Percentiles rank a stretch among this genome's conserved stretches.
phyloP scores from a whole-genome alignment of 2,113 vertebrate species.

The Pimephales promelas region DNA sequence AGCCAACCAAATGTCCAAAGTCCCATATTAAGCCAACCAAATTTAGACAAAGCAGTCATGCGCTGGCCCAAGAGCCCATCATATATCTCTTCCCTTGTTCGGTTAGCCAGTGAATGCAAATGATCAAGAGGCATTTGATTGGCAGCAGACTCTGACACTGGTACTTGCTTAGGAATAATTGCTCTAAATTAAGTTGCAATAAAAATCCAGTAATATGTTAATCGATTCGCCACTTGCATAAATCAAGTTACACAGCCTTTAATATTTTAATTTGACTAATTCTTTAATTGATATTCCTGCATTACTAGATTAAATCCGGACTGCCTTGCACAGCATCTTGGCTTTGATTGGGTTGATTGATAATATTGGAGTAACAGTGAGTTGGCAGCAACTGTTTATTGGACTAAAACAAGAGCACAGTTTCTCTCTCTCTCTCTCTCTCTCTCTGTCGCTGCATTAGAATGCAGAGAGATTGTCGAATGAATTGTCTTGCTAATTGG shows the following conservation, averaged over 20 bases:
- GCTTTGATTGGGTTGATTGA: constrained; percentile 42
- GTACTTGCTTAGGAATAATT: constrained; percentile 39
- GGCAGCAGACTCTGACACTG: constrained; percentile 7
- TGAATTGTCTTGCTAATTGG: constrained; percentile 47
- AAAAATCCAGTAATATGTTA: constrained; percentile 32
- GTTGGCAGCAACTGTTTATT: constrained; percentile 44
- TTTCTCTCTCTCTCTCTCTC: not conserved
- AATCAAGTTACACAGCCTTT: constrained; percentile 42
- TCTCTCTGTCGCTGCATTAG: constrained; percentile 27
- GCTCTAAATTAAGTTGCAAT: constrained; percentile 38
- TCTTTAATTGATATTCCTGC: constrained; percentile 36
- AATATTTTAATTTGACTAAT: constrained; percentile 46
- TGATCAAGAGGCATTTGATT: constrained; percentile 30
- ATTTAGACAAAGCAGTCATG: constrained; percentile 4
- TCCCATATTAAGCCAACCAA: not conserved
- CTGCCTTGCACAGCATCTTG: constrained; percentile 22
- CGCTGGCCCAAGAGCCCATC: not conserved
- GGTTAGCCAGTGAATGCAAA: constrained; percentile 3
- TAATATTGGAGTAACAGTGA: constrained; percentile 29
- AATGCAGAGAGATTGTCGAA: constrained; percentile 41
- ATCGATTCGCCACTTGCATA: constrained; percentile 41
- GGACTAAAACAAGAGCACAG: not conserved
- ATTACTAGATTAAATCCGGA: constrained; percentile 36
- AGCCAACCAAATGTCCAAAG: constrained; percentile 28
- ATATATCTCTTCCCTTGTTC: not conserved